Percentiles rank a stretch among this genome's conserved stretches.
These are phyloP conservation scores for Ophthalmolycus amberensis DNA, from an alignment of 2,113 vertebrate genomes.

Conservation along the genomic window DNA sequence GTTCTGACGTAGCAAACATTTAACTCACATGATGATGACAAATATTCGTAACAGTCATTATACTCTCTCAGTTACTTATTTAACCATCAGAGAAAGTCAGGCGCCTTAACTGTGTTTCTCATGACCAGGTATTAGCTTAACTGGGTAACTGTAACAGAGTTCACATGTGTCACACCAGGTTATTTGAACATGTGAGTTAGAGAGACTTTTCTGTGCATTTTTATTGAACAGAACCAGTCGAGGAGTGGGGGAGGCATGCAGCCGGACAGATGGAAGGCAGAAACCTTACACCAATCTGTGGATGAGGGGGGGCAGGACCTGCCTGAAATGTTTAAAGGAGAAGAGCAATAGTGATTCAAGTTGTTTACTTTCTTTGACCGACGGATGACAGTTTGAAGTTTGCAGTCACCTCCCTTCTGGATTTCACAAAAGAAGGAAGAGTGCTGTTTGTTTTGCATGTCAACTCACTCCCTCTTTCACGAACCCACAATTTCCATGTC, in stretches of 20 bases:
- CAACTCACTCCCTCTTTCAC: conserved; percentile 61
- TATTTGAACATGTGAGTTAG: background rate
- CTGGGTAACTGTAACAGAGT: conserved; percentile 44
- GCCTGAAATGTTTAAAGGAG: conserved; percentile 17
- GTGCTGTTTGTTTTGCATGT: conserved; percentile 65
- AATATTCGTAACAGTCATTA: background rate
- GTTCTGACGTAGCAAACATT: background rate
- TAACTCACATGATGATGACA: conserved; percentile 4
- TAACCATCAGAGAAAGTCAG: conserved; percentile 24
- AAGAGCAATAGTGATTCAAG: conserved; percentile 18
- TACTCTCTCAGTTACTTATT: background rate
- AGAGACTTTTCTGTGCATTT: conserved; percentile 16
- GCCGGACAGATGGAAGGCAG: conserved; percentile 57
- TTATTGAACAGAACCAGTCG: conserved; percentile 30
- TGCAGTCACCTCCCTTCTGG: conserved; percentile 5
- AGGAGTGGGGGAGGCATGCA: background rate
- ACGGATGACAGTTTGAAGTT: conserved; percentile 21
- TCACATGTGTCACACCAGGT: conserved; percentile 29
- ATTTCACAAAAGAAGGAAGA: conserved; percentile 69
- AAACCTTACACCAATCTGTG: conserved; percentile 63
- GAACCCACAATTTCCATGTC: conserved; percentile 68
- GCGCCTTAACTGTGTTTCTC: conserved; percentile 22
- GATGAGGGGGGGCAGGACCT: background rate
- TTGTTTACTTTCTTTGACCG: conserved; percentile 25
- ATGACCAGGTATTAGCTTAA: conserved; percentile 24